These are phyloP conservation scores for Mareca penelope DNA, from an alignment of 2,797 vertebrate genomes.

Conservation along the genomic window DNA sequence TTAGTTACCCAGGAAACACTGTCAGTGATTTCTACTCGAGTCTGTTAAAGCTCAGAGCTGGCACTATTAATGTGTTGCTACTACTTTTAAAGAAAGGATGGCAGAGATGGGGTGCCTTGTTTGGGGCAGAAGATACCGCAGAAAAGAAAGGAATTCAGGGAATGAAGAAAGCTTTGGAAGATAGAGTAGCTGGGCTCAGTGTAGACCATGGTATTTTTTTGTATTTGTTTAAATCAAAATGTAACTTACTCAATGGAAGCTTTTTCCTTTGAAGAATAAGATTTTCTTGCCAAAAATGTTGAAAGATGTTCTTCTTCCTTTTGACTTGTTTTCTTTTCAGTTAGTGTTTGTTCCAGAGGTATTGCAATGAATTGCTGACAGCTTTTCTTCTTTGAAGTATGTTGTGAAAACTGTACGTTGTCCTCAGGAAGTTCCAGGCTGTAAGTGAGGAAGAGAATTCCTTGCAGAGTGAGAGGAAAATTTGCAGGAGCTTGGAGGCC, in stretches of 20 bases:
- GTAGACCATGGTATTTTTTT: background rate
- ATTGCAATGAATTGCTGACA: background rate
- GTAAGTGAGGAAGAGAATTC: background rate
- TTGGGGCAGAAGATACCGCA: background rate
- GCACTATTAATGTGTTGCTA: background rate
- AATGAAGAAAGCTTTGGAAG: slow-evolving; percentile 2
- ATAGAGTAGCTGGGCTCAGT: background rate
- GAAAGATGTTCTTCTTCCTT: background rate
- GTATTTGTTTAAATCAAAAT: background rate
- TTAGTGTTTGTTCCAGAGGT: slow-evolving; percentile 12
- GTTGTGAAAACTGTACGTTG: background rate
- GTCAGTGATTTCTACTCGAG: background rate
- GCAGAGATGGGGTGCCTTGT: background rate
- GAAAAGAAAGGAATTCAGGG: slow-evolving; percentile 37
- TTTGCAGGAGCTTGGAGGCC: background rate
- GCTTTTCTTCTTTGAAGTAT: background rate
- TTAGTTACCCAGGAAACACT: slow-evolving; percentile 14
- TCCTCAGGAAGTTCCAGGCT: background rate
- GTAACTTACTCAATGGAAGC: background rate
- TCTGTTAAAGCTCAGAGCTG: background rate
- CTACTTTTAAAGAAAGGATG: background rate
- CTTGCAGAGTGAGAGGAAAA: background rate
- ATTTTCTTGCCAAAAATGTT: background rate
- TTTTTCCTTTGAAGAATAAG: background rate
- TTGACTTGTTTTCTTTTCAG: background rate